Evolutionary conservation across 1,140 invertebrate genomes (phyloP).

Genomic region (Trinorchestia longiramus): DNA sequence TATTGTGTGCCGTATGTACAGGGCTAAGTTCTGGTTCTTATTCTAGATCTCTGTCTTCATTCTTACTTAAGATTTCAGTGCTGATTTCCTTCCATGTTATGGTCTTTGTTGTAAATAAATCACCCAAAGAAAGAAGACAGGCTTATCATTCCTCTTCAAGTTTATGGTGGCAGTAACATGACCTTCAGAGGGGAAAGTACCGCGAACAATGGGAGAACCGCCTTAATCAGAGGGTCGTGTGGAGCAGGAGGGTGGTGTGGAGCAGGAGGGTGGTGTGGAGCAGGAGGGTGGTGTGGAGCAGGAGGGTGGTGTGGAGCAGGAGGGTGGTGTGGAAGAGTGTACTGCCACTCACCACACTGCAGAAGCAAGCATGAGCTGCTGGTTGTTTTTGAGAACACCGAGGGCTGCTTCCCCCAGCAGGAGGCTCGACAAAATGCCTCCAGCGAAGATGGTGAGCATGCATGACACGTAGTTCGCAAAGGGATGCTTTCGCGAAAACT

Average conservation of each 20-base stretch:
- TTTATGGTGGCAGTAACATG: too few species aligned
- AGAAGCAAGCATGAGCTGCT: slow-evolving; percentile 90
- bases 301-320: neutral
- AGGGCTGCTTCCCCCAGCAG: slow-evolving; percentile 95
- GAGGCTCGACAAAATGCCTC: slow-evolving; percentile 93
- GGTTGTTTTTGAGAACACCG: slow-evolving; percentile 93
- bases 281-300: neutral
- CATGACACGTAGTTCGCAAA: slow-evolving; percentile 97
- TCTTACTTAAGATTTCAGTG: too few species aligned
- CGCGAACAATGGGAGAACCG: neutral
- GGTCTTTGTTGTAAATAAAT: too few species aligned
- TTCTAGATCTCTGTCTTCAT: too few species aligned
- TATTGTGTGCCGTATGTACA: too few species aligned
- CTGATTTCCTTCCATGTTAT: too few species aligned
- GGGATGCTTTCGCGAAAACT: slow-evolving; percentile 96
- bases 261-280: neutral
- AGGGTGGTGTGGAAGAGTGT: neutral
- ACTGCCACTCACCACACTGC: slow-evolving; percentile 81
- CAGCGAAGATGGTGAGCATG: slow-evolving; percentile 98
- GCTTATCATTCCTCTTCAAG: too few species aligned
- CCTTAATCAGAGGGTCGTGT: neutral
- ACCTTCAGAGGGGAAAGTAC: too few species aligned
- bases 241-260: neutral
- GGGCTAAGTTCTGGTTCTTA: too few species aligned
- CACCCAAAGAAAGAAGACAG: too few species aligned